These are phyloP conservation scores for Percina caprodes DNA, from an alignment of 2,113 vertebrate genomes.

Conservation along the genomic window DNA sequence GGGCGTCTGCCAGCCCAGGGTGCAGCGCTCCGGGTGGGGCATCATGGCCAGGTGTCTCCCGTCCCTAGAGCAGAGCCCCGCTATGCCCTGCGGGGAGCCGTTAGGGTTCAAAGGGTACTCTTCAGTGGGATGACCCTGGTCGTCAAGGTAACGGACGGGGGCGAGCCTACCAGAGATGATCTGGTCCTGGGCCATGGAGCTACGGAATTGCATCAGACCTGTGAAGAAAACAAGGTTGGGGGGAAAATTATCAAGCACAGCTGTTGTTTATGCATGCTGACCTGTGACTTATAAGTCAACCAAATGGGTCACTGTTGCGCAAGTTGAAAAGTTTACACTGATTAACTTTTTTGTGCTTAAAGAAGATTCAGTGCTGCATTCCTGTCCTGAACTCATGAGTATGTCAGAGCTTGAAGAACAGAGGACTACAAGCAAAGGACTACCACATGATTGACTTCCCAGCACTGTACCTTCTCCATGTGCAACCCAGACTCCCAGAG, in stretches of 20 bases:
- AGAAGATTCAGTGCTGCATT: background rate
- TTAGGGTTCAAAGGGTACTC: conserved; percentile 93
- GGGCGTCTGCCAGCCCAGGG: conserved; percentile 92
- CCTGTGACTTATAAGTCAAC: conserved; percentile 31
- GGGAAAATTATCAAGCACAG: conserved; percentile 34
- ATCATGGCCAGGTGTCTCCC: conserved; percentile 93
- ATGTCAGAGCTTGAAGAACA: too few species aligned
- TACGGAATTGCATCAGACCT: conserved; percentile 91
- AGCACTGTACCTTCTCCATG: conserved; percentile 89
- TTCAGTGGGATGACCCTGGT: conserved; percentile 86
- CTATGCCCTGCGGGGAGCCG: conserved; percentile 87
- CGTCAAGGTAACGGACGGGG: conserved; percentile 89
- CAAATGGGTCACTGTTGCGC: background rate
- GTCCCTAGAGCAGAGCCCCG: conserved; percentile 88
- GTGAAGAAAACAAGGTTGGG: background rate
- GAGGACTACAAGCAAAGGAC: background rate
- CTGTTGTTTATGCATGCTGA: conserved; percentile 13
- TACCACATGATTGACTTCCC: background rate
- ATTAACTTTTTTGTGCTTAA: too few species aligned
- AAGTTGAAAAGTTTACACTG: conserved; percentile 13
- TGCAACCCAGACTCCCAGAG: conserved; percentile 92
- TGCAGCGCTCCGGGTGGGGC: conserved; percentile 92
- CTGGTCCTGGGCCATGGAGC: conserved; percentile 66
- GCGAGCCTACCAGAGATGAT: conserved; percentile 80
- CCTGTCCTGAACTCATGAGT: background rate